A percentile compares a stretch with the other conserved stretches of the same genome.
These are phyloP conservation scores for Halichondria panicea DNA, from an alignment of 37 sponge, comb jelly and placozoan genomes.

Conservation along the genomic window DNA sequence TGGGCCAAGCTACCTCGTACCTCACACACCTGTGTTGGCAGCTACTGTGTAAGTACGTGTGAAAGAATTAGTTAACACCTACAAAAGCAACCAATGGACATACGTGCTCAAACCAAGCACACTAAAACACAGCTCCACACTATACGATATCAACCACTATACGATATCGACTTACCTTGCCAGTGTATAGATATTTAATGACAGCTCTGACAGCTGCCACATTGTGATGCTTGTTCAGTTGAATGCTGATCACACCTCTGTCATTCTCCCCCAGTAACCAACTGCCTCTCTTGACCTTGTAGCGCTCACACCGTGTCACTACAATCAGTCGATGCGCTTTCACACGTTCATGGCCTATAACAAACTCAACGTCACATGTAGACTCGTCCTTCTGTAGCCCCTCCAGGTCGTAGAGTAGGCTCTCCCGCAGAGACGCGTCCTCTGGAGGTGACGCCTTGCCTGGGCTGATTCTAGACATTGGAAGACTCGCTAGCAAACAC, in stretches of 20 bases:
- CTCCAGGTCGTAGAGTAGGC: conserved; percentile 42
- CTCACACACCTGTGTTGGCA: no score
- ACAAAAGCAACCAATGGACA: no score
- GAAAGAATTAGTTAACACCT: no score
- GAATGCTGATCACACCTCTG: not conserved
- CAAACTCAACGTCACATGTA: conserved; percentile 43
- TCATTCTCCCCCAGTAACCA: not conserved
- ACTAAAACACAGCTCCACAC: no score
- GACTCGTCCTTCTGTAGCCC: conserved; percentile 17
- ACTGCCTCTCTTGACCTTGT: conserved; percentile 25
- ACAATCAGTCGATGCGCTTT: conserved; percentile 43
- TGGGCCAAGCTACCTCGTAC: not conserved
- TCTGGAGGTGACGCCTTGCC: not conserved
- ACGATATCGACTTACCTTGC: conserved; percentile 47
- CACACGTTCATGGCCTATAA: conserved; percentile 40
- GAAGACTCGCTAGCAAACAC: no score
- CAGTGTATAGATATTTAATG: conserved; percentile 74
- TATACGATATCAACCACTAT: no score
- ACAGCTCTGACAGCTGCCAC: conserved; percentile 29
- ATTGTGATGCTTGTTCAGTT: conserved; percentile 6
- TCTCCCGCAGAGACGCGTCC: conserved; percentile 1
- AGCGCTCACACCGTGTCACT: conserved; percentile 52
- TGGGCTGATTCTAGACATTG: no score
- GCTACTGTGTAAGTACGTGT: no score
- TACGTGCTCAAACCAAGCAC: no score